Conservation (phyloP, 92 coral and sea anemone genomes). For the Montipora capitata region DNA sequence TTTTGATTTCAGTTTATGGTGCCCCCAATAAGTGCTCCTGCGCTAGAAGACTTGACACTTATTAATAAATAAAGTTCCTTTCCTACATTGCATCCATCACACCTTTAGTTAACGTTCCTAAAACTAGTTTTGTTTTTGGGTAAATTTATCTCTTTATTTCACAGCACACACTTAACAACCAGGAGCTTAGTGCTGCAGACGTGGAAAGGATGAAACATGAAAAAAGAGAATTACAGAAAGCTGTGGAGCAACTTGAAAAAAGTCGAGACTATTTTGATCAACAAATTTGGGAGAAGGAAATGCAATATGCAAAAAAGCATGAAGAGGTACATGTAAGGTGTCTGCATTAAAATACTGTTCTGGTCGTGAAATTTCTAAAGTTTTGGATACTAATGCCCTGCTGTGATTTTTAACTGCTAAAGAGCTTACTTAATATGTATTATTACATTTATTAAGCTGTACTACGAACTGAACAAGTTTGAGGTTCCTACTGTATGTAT, state of each 20-base stretch:
- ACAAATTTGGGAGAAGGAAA: constrained; percentile 95
- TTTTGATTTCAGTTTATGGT: too few relatives aligned
- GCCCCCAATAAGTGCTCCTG: too few relatives aligned
- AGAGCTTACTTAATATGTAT: too few relatives aligned
- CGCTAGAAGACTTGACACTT: too few relatives aligned
- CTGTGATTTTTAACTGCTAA: neutral
- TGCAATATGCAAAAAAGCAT: constrained; percentile 91
- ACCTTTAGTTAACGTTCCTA: too few relatives aligned
- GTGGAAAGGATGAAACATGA: constrained; percentile 94
- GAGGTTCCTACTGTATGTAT: too few relatives aligned
- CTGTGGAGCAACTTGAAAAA: constrained; percentile 77
- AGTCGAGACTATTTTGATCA: constrained; percentile 89
- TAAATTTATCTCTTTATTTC: neutral
- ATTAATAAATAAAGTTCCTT: too few relatives aligned
- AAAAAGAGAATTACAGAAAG: constrained; percentile 80
- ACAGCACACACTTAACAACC: constrained; percentile 82
- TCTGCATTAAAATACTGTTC: too few relatives aligned
- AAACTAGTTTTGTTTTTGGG: too few relatives aligned
- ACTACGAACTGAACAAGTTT: too few relatives aligned
- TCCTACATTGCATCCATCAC: too few relatives aligned
- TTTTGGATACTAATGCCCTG: neutral
- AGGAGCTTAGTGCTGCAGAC: constrained; percentile 96
- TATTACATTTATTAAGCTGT: too few relatives aligned
- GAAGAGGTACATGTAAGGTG: constrained; percentile 78
- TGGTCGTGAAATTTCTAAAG: neutral